A percentile compares a stretch with the other conserved stretches of the same genome.
phyloP scores from a whole-genome alignment of 2,797 vertebrate species.

The Acrossocheilus wenchowensis region DNA sequence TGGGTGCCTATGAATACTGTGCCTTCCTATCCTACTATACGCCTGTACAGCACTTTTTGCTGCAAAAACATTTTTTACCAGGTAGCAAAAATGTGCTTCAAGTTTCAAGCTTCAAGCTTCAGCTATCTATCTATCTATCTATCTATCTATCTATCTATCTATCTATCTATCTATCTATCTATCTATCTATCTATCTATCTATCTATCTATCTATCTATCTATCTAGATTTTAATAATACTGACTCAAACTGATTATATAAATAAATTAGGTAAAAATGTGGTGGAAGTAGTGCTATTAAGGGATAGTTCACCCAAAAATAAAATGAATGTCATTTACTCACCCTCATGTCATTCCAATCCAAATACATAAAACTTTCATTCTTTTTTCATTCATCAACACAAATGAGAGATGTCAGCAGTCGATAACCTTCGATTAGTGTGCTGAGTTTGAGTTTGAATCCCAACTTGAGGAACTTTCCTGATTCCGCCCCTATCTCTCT shows the following conservation, averaged over 20 bases:
- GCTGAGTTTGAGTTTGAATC: not conserved
- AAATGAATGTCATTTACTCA: not conserved
- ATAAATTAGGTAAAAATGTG: not conserved
- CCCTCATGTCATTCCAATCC: not conserved
- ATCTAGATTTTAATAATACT: not conserved
- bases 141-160: not conserved
- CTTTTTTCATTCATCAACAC: not conserved
- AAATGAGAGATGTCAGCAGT: not conserved
- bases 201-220: not conserved
- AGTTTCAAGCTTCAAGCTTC: no score
- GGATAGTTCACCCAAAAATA: not conserved
- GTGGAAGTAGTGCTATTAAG: not conserved
- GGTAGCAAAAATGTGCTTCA: not conserved
- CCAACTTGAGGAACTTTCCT: not conserved
- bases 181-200: not conserved
- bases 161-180: not conserved
- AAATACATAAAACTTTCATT: not conserved
- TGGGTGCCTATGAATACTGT: slow-evolving; percentile 3
- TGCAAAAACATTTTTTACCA: not conserved
- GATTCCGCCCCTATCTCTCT: not conserved
- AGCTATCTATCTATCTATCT: not conserved
- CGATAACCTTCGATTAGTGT: no score
- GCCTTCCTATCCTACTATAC: not conserved
- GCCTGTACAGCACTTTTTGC: not conserved
- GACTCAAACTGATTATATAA: not conserved